Conservation (phyloP, 2,113 vertebrate genomes). For the Otocyon megalotis region DNA sequence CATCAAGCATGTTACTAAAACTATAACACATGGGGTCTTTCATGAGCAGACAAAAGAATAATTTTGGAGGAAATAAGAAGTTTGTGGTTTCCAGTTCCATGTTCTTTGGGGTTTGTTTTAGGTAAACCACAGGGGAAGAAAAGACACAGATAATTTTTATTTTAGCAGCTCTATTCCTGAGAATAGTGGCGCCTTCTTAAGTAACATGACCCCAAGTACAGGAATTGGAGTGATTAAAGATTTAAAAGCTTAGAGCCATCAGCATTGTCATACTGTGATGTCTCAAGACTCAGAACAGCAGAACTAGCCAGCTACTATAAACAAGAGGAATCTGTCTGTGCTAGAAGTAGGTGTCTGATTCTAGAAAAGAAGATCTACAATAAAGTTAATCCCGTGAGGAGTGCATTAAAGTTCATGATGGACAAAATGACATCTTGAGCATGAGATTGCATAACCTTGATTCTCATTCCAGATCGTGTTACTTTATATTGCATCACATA, state of each 20-base stretch:
- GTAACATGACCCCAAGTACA: conserved; percentile 64
- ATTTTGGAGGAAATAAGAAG: conserved; percentile 65
- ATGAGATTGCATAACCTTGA: background rate
- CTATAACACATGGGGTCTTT: background rate
- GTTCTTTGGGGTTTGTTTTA: conserved; percentile 47
- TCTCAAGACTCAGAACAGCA: conserved; percentile 43
- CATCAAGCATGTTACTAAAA: background rate
- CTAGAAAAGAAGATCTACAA: background rate
- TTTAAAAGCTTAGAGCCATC: conserved; percentile 66
- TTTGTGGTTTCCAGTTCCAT: conserved; percentile 37
- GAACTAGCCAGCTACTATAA: conserved; percentile 19
- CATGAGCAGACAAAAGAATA: conserved; percentile 2
- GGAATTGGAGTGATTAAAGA: conserved; percentile 73
- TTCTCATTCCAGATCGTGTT: background rate
- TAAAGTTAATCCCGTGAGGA: background rate
- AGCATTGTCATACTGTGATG: conserved; percentile 33
- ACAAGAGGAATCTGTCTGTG: background rate
- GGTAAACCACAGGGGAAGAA: conserved; percentile 61
- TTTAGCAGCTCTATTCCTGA: conserved; percentile 55
- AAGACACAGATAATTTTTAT: conserved; percentile 62
- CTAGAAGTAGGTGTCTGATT: conserved; percentile 5
- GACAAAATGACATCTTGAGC: background rate
- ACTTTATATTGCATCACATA: background rate
- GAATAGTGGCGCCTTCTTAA: conserved; percentile 60
- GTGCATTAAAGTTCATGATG: background rate